Conservation (phyloP, 2,797 vertebrate genomes). For the Enteromius thamalakanensis region DNA sequence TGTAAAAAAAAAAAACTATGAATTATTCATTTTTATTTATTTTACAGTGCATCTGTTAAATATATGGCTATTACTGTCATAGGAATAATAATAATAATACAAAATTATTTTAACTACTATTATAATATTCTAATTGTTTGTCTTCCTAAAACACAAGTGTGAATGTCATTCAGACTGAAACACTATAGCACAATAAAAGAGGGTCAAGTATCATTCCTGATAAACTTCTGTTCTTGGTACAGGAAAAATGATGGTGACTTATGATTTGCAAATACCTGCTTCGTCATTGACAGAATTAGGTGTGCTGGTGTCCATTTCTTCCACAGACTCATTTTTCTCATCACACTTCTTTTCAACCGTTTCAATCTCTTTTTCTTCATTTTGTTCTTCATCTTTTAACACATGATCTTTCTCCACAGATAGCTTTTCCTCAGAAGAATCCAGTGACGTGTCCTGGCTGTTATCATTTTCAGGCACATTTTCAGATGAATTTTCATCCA, state of each 20-base stretch:
- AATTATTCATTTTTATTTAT: not conserved
- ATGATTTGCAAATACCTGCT: slow-evolving; percentile 69
- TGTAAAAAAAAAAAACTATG: no score
- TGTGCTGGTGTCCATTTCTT: slow-evolving; percentile 67
- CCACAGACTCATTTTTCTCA: slow-evolving; percentile 60
- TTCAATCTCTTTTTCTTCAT: slow-evolving; percentile 65
- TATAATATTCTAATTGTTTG: not conserved
- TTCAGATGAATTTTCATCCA: slow-evolving; percentile 69
- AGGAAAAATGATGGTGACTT: not conserved
- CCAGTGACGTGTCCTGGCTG: slow-evolving; percentile 63
- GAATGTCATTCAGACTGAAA: not conserved
- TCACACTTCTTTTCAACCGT: slow-evolving; percentile 55
- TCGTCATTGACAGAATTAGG: slow-evolving; percentile 59
- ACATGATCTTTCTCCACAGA: slow-evolving; percentile 37
- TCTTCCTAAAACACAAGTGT: not conserved
- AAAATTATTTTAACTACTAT: no score
- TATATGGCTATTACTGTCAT: not conserved
- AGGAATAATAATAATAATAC: no score
- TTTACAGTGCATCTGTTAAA: not conserved
- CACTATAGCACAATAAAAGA: not conserved
- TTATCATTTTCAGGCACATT: slow-evolving; percentile 58
- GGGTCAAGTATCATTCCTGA: not conserved
- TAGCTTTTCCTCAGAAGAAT: slow-evolving; percentile 62
- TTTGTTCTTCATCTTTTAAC: slow-evolving; percentile 53
- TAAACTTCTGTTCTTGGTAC: not conserved